Evolutionary conservation across 2,797 vertebrate species (phyloP).

Genomic region (Sitta carolinensis): DNA sequence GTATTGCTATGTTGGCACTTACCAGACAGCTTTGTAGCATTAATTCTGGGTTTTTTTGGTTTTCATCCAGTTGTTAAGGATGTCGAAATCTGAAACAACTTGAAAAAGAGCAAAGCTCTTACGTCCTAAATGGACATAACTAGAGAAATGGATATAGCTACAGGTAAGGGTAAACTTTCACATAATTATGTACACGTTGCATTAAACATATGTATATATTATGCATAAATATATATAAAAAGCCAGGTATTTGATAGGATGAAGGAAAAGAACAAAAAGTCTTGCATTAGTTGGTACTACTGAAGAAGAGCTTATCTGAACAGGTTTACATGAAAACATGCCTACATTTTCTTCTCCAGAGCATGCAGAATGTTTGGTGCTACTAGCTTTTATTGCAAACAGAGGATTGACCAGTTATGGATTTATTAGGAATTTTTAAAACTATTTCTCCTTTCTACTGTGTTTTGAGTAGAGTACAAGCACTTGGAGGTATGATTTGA

Average conservation of each 20-base stretch:
- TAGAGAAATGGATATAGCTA: background rate
- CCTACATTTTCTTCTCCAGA: background rate
- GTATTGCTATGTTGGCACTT: background rate
- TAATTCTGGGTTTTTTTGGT: background rate
- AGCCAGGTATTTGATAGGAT: background rate
- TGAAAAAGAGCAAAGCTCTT: background rate
- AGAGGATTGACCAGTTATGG: background rate
- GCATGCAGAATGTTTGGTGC: background rate
- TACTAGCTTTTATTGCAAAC: background rate
- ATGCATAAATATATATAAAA: background rate
- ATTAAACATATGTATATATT: background rate
- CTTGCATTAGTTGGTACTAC: background rate
- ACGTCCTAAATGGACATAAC: background rate
- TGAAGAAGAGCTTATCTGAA: background rate
- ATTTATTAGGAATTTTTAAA: background rate
- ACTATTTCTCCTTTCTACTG: background rate
- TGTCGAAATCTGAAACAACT: background rate
- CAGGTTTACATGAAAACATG: background rate
- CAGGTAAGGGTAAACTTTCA: background rate
- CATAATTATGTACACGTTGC: background rate
- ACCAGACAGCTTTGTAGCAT: background rate
- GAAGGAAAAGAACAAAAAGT: background rate
- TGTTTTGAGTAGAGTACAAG: background rate
- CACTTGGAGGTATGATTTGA: background rate
- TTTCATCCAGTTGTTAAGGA: background rate